Conservation (phyloP, 1,140 invertebrate species). For the Trichonephila clavata region DNA sequence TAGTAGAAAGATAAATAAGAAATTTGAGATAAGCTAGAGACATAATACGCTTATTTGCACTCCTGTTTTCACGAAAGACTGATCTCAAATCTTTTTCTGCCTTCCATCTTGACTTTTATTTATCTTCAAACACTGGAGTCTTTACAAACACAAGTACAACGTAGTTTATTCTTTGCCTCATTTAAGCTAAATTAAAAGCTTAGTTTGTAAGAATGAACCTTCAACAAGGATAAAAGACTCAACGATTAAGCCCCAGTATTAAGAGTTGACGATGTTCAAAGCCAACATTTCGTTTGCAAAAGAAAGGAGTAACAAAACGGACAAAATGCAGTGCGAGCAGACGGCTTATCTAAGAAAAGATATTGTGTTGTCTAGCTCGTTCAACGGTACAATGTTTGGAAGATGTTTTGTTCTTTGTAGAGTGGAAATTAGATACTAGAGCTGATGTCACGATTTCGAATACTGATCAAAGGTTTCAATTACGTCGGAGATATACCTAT, state of each 20-base stretch:
- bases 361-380: not conserved
- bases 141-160: not conserved
- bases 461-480: slow-evolving; percentile 2
- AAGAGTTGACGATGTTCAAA: slow-evolving; percentile 19
- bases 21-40: not conserved
- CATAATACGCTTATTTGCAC: not conserved
- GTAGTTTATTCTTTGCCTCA: slow-evolving; percentile 10
- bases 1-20: not conserved
- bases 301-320: not conserved
- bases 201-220: not conserved
- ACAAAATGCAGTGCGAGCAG: not conserved
- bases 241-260: slow-evolving; percentile 27
- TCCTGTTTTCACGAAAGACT: not conserved
- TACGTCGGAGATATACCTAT: not conserved
- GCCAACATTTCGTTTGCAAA: slow-evolving; percentile 34
- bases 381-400: not conserved
- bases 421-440: slow-evolving; percentile 22
- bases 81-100: not conserved
- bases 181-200: slow-evolving; percentile 47
- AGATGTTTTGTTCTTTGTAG: slow-evolving; percentile 8
- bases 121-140: not conserved
- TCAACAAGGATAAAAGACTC: slow-evolving; percentile 16
- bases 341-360: slow-evolving; percentile 31
- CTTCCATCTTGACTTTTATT: not conserved
- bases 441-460: not conserved